A percentile compares a stretch with the other conserved stretches of the same genome.
phyloP scores from a whole-genome alignment of 2,797 vertebrate species.

The Sarcophilus harrisii region DNA sequence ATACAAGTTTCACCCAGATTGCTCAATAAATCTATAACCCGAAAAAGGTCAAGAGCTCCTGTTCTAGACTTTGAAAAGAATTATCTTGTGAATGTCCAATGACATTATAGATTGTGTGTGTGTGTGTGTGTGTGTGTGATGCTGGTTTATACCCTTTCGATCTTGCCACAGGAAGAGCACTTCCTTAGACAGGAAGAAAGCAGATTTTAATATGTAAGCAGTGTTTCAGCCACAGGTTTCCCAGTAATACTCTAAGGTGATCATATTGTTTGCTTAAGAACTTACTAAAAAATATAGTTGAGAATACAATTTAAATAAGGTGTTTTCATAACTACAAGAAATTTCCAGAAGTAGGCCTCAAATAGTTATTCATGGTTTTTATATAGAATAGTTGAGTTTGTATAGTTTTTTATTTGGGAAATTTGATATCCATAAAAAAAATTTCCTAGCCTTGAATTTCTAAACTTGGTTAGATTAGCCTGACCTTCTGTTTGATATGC shows the following conservation, averaged over 20 bases:
- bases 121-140: not conserved
- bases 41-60: not conserved
- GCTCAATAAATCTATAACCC: not conserved
- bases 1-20: not conserved
- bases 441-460: not conserved
- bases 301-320: not conserved
- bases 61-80: not conserved
- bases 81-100: not conserved
- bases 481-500: not conserved
- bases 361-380: not conserved
- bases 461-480: not conserved
- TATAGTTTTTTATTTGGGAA: not conserved
- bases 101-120: not conserved
- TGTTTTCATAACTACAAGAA: not conserved
- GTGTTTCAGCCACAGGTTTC: constrained; percentile 59
- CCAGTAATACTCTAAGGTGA: constrained; percentile 41
- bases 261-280: constrained; percentile 15
- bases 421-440: not conserved
- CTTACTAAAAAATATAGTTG: not conserved
- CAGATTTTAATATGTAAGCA: constrained; percentile 66
- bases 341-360: not conserved
- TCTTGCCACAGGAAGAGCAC: constrained; percentile 74
- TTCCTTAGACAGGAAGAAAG: constrained; percentile 77
- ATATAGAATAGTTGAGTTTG: not conserved
- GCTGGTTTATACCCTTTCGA: constrained; percentile 64